Percentiles rank a stretch among this genome's conserved stretches.
Evolutionary conservation across 2,888 invertebrate genomes (phyloP).

Genomic region (Monoplex corrugatus): DNA sequence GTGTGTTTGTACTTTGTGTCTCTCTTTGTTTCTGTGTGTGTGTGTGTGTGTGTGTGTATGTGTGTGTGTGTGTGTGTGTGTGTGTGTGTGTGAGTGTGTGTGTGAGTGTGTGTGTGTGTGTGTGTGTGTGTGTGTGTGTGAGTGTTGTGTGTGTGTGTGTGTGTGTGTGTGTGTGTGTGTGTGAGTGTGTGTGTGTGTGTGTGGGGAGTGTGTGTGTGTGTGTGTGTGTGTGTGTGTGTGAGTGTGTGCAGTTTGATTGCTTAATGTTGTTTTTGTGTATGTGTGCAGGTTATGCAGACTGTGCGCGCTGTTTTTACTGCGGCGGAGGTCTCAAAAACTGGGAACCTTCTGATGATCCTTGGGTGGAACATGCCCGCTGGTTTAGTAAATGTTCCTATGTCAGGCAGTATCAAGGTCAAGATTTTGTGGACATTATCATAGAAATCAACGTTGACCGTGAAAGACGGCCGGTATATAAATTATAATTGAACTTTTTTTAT

Average conservation of each 20-base stretch:
- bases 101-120: no score
- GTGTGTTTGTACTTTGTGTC: no score
- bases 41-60: no score
- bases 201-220: background rate
- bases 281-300: constrained; percentile 54
- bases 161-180: no score
- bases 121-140: no score
- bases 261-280: background rate
- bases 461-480: background rate
- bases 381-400: constrained; percentile 54
- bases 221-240: background rate
- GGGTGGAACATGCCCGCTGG: constrained; percentile 58
- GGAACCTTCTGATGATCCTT: constrained; percentile 54
- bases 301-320: constrained; percentile 57
- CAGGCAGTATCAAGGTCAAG: constrained; percentile 51
- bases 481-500: background rate
- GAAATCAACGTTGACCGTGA: constrained; percentile 30
- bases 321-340: constrained; percentile 59
- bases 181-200: no score
- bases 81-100: no score
- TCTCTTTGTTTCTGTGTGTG: no score
- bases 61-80: no score
- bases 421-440: constrained; percentile 54
- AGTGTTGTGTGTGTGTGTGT: no score
- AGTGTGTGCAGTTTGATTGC: background rate